phyloP scores from a whole-genome alignment of 2,113 vertebrate genomes.

The Leptosomus discolor region DNA sequence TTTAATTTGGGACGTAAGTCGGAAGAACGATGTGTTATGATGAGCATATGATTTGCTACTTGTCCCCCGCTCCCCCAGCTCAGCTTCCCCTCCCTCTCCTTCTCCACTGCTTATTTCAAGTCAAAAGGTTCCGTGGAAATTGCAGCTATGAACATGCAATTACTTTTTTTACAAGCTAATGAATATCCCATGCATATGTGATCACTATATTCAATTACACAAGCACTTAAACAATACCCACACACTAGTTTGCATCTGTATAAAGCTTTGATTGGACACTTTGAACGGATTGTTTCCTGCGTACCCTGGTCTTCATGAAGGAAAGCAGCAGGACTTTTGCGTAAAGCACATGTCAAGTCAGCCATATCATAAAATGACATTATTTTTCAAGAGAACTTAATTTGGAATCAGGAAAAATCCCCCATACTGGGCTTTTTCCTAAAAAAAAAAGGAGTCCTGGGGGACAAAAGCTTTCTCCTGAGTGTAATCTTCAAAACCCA shows the following conservation, averaged over 20 bases:
- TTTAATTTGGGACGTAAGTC: background rate
- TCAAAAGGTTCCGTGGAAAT: background rate
- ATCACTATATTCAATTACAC: background rate
- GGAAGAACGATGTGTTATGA: background rate
- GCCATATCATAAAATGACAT: background rate
- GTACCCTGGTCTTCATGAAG: background rate
- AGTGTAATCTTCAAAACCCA: background rate
- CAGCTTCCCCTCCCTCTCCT: background rate
- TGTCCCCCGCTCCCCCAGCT: background rate
- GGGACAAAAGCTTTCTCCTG: background rate
- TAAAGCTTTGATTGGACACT: conserved; percentile 2
- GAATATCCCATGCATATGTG: background rate
- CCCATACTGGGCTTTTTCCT: background rate
- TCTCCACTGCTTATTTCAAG: background rate
- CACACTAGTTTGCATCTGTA: conserved; percentile 5
- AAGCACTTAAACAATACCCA: conserved; percentile 7
- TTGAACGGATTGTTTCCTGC: background rate
- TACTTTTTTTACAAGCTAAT: background rate
- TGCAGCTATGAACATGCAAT: background rate
- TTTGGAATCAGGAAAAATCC: background rate
- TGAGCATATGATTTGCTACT: background rate
- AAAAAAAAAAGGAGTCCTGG: background rate
- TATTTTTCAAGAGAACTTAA: background rate
- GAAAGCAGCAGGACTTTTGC: background rate
- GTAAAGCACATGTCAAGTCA: background rate